phyloP scores from a whole-genome alignment of 2,888 invertebrate species.

The Quadroppia sp. region DNA sequence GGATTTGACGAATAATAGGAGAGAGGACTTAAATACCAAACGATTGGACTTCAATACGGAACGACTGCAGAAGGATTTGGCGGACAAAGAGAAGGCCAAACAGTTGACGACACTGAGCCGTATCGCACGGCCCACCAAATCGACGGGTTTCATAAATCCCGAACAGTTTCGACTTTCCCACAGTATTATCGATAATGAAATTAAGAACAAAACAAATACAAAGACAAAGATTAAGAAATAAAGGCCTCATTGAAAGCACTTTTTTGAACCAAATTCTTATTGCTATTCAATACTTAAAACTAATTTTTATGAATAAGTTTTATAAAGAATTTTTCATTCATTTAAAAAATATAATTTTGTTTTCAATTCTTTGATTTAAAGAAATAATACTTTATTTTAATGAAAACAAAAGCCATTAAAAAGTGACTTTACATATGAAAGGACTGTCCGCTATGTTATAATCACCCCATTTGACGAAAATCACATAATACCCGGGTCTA shows the following conservation, averaged over 20 bases:
- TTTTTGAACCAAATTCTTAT: no score
- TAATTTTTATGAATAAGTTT: no score
- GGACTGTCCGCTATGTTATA: slow-evolving; percentile 50
- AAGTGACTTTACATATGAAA: slow-evolving; percentile 48
- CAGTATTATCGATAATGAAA: not conserved
- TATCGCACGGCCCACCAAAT: not conserved
- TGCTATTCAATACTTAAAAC: no score
- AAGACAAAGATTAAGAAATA: no score
- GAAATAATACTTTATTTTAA: no score
- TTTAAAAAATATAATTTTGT: no score
- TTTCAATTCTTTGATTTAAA: no score
- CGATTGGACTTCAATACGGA: not conserved
- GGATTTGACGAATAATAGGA: no score
- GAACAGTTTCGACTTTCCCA: not conserved
- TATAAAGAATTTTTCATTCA: no score
- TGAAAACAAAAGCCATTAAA: not conserved
- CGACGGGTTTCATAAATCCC: not conserved
- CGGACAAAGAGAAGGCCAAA: not conserved
- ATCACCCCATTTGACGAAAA: slow-evolving; percentile 51
- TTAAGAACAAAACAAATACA: no score
- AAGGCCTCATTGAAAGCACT: no score
- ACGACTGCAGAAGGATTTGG: not conserved
- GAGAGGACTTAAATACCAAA: not conserved
- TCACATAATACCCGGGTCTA: slow-evolving; percentile 51
- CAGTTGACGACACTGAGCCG: not conserved